phyloP scores from a whole-genome alignment of 2,888 invertebrate species.

The Tipula helvola region DNA sequence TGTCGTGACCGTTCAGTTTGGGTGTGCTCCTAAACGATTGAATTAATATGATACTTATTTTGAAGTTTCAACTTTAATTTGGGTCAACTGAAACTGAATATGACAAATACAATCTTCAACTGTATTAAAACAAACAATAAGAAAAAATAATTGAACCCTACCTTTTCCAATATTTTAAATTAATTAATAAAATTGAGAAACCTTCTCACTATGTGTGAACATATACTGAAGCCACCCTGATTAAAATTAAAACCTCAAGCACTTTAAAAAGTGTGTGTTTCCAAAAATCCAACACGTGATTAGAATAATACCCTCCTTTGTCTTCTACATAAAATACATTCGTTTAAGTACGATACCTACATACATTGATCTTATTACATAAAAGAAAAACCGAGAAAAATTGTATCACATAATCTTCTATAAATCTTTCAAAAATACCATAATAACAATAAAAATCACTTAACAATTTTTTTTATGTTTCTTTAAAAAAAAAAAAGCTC shows the following conservation, averaged over 20 bases:
- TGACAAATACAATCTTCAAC: too few species aligned
- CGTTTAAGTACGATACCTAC: neutral
- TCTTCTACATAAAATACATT: neutral
- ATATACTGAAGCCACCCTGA: neutral
- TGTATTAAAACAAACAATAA: too few species aligned
- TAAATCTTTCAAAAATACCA: slow-evolving; percentile 4
- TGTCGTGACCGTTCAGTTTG: too few species aligned
- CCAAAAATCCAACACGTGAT: neutral
- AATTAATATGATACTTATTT: too few species aligned
- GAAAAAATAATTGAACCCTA: neutral
- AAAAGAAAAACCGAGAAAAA: neutral
- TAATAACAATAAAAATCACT: slow-evolving; percentile 4
- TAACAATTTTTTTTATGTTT: neutral
- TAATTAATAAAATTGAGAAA: neutral
- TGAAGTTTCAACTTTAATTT: too few species aligned
- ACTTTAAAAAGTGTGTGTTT: neutral
- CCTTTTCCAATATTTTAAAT: neutral
- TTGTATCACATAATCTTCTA: neutral
- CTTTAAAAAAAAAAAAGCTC: neutral
- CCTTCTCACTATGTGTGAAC: neutral
- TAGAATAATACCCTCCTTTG: neutral
- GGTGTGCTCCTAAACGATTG: too few species aligned
- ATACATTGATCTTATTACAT: neutral
- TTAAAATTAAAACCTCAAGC: neutral
- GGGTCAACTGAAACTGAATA: too few species aligned